Percentiles rank a stretch among this genome's conserved stretches.
Conservation (phyloP, 2,113 vertebrate species). For the Scytalopus superciliaris region DNA sequence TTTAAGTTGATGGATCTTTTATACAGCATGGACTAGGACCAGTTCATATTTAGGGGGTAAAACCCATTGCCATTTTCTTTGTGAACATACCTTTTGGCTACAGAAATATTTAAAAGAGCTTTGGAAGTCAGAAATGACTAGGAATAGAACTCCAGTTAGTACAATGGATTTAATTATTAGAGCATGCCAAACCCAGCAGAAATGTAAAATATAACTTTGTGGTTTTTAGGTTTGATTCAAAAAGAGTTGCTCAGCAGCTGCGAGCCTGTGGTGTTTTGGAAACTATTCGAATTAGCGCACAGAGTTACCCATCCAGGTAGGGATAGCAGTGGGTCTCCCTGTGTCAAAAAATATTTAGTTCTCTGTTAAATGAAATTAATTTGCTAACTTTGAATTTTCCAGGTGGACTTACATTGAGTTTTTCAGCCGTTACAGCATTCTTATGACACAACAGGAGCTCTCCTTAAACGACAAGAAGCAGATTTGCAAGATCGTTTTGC, state of each 20-base stretch:
- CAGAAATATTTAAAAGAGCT: background rate
- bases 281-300: slow-evolving; percentile 93
- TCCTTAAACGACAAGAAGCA: slow-evolving; percentile 84
- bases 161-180: background rate
- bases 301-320: slow-evolving; percentile 95
- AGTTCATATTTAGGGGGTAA: background rate
- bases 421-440: slow-evolving; percentile 92
- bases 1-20: background rate
- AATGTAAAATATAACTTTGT: background rate
- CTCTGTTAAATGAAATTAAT: background rate
- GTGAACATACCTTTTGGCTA: background rate
- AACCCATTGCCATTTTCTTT: background rate
- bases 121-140: background rate
- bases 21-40: background rate
- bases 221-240: slow-evolving; percentile 85
- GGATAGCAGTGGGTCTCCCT: background rate
- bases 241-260: slow-evolving; percentile 91
- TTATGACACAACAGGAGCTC: slow-evolving; percentile 89
- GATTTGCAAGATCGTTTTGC: slow-evolving; percentile 87
- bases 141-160: background rate
- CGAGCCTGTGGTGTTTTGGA: slow-evolving; percentile 95
- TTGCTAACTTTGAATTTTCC: slow-evolving; percentile 19
- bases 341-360: background rate
- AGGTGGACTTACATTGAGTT: slow-evolving; percentile 99
- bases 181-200: background rate